phyloP scores from a whole-genome alignment of 2,113 vertebrate species.

The Spheniscus mendiculus region DNA sequence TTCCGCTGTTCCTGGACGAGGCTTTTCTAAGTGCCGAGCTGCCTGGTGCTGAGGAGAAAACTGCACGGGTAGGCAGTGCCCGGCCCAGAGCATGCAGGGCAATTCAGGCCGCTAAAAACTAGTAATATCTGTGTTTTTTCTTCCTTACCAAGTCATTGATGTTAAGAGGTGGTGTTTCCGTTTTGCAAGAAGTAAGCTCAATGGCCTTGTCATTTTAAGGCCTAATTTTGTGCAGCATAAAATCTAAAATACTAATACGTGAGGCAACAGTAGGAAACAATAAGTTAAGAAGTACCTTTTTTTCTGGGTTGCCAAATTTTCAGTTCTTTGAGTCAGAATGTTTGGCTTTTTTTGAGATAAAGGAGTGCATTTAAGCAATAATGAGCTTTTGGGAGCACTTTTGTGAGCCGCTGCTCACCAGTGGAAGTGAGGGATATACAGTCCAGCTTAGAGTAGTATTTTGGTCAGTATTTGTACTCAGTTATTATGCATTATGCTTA shows the following conservation, averaged over 20 bases:
- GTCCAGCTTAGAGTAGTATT: rapidly evolving
- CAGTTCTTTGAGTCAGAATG: rapidly evolving
- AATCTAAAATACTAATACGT: rapidly evolving
- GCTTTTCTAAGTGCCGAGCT: no score
- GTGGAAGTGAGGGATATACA: rapidly evolving
- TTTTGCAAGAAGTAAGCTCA: rapidly evolving
- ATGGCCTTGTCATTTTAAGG: background rate
- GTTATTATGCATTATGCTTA: rapidly evolving
- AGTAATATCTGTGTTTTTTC: rapidly evolving
- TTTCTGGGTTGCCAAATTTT: rapidly evolving
- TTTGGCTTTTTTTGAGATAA: background rate
- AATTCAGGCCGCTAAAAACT: rapidly evolving
- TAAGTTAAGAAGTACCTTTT: rapidly evolving
- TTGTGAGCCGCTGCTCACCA: background rate
- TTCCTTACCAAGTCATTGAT: rapidly evolving
- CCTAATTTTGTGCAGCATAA: background rate
- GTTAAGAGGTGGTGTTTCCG: rapidly evolving
- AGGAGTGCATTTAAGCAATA: rapidly evolving
- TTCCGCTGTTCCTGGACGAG: rapidly evolving
- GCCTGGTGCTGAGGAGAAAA: background rate
- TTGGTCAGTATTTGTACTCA: background rate
- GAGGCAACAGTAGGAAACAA: rapidly evolving
- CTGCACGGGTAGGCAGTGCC: rapidly evolving
- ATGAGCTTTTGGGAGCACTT: no score
- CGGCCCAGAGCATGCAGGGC: rapidly evolving